Percentiles rank a stretch among this genome's conserved stretches.
Evolutionary conservation across 2,797 vertebrate genomes (phyloP).

Genomic region (Synanceia verrucosa): DNA sequence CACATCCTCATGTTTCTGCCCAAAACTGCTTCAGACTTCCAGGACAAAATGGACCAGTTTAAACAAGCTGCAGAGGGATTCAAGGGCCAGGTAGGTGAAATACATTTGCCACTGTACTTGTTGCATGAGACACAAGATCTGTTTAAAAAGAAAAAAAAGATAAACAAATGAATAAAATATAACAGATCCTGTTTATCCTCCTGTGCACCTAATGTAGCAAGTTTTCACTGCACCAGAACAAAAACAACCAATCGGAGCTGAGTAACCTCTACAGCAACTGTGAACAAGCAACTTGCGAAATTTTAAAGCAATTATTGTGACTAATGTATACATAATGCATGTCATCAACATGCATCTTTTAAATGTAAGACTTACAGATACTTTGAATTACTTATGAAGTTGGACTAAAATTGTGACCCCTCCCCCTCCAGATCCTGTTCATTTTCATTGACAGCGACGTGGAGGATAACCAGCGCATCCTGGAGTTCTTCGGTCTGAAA

Average conservation of each 20-base stretch:
- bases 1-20: conserved; percentile 97
- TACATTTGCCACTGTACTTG: neutral
- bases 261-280: too few species aligned
- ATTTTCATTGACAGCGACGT: conserved; percentile 98
- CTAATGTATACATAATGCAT: neutral
- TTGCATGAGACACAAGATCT: too few species aligned
- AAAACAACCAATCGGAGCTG: too few species aligned
- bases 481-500: conserved; percentile 98
- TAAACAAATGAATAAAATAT: too few species aligned
- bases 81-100: conserved; percentile 90
- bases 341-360: neutral
- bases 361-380: neutral
- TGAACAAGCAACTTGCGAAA: too few species aligned
- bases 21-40: conserved; percentile 88
- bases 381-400: neutral
- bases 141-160: too few species aligned
- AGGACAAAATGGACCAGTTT: conserved; percentile 91
- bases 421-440: conserved; percentile 90
- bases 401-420: neutral
- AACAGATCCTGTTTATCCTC: too few species aligned
- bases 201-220: too few species aligned
- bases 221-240: too few species aligned
- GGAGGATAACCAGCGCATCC: conserved; percentile 95
- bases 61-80: conserved; percentile 91
- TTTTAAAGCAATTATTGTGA: too few species aligned